Evolutionary conservation across 2,797 vertebrate genomes (phyloP).

Genomic region (Poecilia gillii): DNA sequence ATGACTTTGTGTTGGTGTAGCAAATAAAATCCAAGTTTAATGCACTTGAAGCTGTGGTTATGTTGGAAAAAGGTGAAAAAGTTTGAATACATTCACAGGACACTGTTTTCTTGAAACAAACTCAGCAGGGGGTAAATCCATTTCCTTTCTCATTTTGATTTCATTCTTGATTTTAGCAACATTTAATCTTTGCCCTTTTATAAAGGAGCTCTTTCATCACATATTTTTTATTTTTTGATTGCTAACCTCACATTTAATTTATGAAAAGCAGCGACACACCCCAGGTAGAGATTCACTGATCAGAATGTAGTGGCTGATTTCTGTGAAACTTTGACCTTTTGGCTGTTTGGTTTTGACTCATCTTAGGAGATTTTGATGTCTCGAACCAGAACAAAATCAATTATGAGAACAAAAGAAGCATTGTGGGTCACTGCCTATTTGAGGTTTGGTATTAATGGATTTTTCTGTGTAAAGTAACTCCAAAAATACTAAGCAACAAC

Average conservation of each 20-base stretch:
- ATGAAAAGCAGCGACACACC: constrained; percentile 42
- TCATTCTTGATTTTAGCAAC: constrained; percentile 31
- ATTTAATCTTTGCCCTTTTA: constrained; percentile 46
- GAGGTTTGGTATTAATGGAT: background rate
- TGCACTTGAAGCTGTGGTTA: background rate
- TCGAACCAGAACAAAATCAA: background rate
- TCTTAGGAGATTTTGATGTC: background rate
- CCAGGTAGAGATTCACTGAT: background rate
- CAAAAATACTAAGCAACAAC: background rate
- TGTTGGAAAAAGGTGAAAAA: background rate
- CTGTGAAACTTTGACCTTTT: background rate
- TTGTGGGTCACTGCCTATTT: background rate
- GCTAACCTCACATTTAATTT: constrained; percentile 78
- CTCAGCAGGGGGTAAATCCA: background rate
- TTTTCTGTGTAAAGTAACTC: background rate
- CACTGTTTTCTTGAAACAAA: background rate
- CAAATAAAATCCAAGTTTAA: background rate
- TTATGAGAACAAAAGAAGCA: background rate
- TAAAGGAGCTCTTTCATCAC: constrained; percentile 49
- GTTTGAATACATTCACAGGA: background rate
- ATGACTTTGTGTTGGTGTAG: background rate
- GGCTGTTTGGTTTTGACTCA: background rate
- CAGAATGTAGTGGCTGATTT: background rate
- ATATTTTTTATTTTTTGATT: constrained; percentile 22
- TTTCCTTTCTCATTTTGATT: constrained; percentile 8